phyloP scores from a whole-genome alignment of 2,113 vertebrate genomes.

The Anguilla rostrata region DNA sequence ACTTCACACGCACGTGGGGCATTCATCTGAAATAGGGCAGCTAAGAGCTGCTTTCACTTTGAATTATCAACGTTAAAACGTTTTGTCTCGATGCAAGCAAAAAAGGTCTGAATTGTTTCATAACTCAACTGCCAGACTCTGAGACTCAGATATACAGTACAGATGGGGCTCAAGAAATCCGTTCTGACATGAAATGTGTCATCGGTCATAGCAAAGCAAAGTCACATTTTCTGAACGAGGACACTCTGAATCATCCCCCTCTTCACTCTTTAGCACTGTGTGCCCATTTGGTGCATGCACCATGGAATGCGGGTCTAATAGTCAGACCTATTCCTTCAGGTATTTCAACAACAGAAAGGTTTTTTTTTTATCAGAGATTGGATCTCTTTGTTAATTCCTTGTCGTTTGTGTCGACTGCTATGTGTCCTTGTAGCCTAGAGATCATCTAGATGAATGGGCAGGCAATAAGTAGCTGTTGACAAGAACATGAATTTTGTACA shows the following conservation, averaged over 20 bases:
- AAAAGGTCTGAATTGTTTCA: not conserved
- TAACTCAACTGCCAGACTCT: not conserved
- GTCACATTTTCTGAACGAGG: not conserved
- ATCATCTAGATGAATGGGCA: too few relatives aligned
- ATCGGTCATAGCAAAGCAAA: too few relatives aligned
- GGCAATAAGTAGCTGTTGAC: too few relatives aligned
- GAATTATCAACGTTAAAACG: not conserved
- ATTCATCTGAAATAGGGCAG: not conserved
- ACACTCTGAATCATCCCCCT: not conserved
- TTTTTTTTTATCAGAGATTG: too few relatives aligned
- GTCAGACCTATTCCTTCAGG: not conserved
- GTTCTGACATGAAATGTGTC: not conserved
- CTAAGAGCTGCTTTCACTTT: not conserved
- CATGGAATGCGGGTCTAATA: too few relatives aligned
- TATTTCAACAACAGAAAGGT: not conserved
- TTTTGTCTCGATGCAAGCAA: not conserved
- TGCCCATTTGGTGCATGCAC: not conserved
- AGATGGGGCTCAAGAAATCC: not conserved
- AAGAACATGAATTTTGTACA: too few relatives aligned
- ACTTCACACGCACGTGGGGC: not conserved
- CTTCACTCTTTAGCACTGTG: slow-evolving; percentile 10
- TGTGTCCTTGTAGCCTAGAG: too few relatives aligned
- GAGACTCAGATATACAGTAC: not conserved
- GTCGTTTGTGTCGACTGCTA: too few relatives aligned
- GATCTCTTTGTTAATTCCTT: too few relatives aligned